phyloP scores from a whole-genome alignment of 2,888 invertebrate genomes.

The Monoplex corrugatus region DNA sequence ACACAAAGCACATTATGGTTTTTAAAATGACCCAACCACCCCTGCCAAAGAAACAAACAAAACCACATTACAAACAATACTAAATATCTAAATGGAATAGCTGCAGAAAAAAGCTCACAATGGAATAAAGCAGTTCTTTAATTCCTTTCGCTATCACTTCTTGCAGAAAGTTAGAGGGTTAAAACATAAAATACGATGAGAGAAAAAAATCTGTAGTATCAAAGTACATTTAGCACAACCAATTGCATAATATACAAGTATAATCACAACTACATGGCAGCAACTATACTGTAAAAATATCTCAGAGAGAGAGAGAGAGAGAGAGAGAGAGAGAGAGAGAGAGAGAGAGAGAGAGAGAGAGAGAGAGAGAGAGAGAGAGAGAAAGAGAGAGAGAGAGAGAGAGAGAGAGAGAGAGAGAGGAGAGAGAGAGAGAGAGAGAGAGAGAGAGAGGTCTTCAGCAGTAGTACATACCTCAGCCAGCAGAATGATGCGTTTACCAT shows the following conservation, averaged over 20 bases:
- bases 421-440: not conserved
- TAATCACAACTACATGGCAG: not conserved
- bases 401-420: not conserved
- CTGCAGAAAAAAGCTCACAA: no score
- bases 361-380: not conserved
- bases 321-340: not conserved
- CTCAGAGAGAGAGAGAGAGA: not conserved
- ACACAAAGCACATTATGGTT: no score
- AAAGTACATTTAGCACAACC: no score
- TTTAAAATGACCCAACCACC: no score
- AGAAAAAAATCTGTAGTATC: no score
- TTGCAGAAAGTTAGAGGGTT: no score
- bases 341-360: not conserved
- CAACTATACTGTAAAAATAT: not conserved
- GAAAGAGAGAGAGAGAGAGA: not conserved
- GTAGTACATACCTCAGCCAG: constrained; percentile 87
- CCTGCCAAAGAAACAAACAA: no score
- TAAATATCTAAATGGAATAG: no score
- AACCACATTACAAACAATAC: no score
- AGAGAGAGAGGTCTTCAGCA: not conserved
- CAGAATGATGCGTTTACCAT: constrained; percentile 95
- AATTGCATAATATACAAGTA: not conserved
- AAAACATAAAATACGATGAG: no score
- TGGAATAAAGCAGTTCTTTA: no score
- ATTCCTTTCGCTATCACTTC: no score